Base-by-base conservation (phyloP, 2,113 vertebrate genomes). In the Pionites leucogaster region DNA sequence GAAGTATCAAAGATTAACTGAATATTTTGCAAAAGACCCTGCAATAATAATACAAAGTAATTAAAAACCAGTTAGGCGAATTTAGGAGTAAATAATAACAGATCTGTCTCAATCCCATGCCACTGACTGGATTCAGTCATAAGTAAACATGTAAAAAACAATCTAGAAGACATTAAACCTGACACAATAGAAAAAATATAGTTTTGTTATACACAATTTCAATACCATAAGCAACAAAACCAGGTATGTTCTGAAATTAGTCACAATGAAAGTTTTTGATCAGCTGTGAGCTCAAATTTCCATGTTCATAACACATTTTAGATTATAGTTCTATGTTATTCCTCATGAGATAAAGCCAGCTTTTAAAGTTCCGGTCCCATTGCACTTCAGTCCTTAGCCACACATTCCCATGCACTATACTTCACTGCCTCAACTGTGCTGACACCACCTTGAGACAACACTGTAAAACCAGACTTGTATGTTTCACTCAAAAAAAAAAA, bases 1-100 rank as follows among this genome's bases (percentile, higher is more conserved):
- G 99, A 97, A 23, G 98, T 98, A 67, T 98, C 99, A 96, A 99
- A 99, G 91, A 99, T 96, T 82, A 99, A 97, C 29, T 92, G 97
- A 82, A 99, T 97, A 76, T 99, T 99, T 98, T 99, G 99, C 87
- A 99, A 98, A 94, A 99, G 97, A 62, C 99, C 99, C 99, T 99
- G 98, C 49, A 93, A 95, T 35, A 76, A 91, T 37, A 88, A 96
- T 64, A 79, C 9, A 63, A 62, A 96, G 22, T 11, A 72, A 29
- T 64, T 62, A 27, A 3, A 1, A 65, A 10, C 3, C 13, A 68
- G 35, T 67, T 62, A 74, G 31, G 78, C 71, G 4, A 53, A 71
- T 65, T 52, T 69, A 35, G n/a, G 18, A 76, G 7, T 41, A 86
- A 63, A 29, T 44, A 46, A 60, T 37, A 85, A 84, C 22, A 27